A percentile compares a stretch with the other conserved stretches of the same genome.
Evolutionary conservation across 2,888 invertebrate genomes (phyloP).

Genomic region (Drosophila greeni): DNA sequence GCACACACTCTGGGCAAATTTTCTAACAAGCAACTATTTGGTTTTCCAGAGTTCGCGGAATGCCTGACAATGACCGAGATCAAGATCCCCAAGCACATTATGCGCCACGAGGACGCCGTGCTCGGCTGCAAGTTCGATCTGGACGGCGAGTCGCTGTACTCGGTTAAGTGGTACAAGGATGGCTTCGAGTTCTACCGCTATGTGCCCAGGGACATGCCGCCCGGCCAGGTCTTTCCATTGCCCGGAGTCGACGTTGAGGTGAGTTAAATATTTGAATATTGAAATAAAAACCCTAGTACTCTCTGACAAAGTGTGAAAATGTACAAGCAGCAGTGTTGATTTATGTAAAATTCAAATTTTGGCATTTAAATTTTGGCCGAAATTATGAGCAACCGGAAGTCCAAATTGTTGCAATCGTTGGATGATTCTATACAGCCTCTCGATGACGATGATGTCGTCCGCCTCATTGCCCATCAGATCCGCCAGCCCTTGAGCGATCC

Average conservation of each 20-base stretch:
- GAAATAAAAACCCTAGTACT: not conserved
- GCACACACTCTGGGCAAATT: conserved; percentile 4
- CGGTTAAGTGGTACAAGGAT: conserved; percentile 95
- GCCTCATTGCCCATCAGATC: conserved; percentile 48
- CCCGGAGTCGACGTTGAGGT: conserved; percentile 92
- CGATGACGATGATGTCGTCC: conserved; percentile 46
- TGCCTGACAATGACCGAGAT: conserved; percentile 87
- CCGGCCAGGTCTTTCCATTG: conserved; percentile 87
- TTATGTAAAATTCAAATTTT: not conserved
- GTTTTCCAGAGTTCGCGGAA: conserved; percentile 77
- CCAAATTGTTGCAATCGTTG: conserved; percentile 56
- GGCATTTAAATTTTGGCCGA: conserved; percentile 20
- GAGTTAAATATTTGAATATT: conserved; percentile 78
- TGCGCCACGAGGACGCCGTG: conserved; percentile 86
- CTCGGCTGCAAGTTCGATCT: conserved; percentile 91
- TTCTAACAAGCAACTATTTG: conserved; percentile 19
- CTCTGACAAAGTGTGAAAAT: not conserved
- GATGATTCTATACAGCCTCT: conserved; percentile 46
- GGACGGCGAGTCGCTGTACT: conserved; percentile 89
- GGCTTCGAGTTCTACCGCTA: conserved; percentile 93
- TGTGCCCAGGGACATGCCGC: conserved; percentile 89
- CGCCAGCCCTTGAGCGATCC: conserved; percentile 52
- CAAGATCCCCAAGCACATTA: conserved; percentile 89
- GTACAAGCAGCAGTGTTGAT: not conserved
- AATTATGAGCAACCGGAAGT: conserved; percentile 55